phyloP scores from a whole-genome alignment of 2,797 vertebrate species.

The Lacerta agilis region DNA sequence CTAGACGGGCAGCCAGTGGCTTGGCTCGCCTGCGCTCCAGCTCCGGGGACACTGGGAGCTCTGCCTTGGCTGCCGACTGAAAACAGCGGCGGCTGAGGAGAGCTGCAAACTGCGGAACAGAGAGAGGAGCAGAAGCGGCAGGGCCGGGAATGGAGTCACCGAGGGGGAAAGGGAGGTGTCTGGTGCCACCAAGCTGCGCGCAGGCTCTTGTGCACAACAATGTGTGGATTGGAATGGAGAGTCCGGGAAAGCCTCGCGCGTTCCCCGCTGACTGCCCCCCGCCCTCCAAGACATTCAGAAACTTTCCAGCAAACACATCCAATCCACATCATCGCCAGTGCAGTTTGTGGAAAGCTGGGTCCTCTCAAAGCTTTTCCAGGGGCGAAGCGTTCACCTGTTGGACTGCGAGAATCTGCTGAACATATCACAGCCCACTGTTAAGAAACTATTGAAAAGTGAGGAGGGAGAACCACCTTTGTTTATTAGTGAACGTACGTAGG shows the following conservation, averaged over 20 bases:
- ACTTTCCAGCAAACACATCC: background rate
- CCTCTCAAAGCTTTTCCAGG: background rate
- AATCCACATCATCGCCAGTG: background rate
- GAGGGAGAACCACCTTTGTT: too few species aligned
- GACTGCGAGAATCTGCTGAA: background rate
- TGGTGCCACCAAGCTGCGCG: constrained; percentile 68
- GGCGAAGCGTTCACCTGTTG: background rate
- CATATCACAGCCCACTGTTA: background rate
- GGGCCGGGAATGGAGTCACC: constrained; percentile 14
- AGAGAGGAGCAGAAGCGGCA: constrained; percentile 9
- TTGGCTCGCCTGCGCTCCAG: background rate
- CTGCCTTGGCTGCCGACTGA: constrained; percentile 19
- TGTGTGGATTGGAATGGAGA: constrained; percentile 49
- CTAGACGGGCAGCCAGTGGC: background rate
- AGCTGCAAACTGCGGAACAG: constrained; percentile 43
- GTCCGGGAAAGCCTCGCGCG: constrained; percentile 40
- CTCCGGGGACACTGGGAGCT: constrained; percentile 25
- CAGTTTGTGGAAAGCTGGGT: background rate
- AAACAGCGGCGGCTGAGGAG: constrained; percentile 20
- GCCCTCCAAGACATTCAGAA: background rate
- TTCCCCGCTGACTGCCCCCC: constrained; percentile 39
- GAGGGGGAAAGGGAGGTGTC: constrained; percentile 42
- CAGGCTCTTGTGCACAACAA: constrained; percentile 57
- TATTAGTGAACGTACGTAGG: too few species aligned
- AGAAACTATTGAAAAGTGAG: background rate